phyloP scores from a whole-genome alignment of 2,888 invertebrate species.

The Stegana nigrithorax region DNA sequence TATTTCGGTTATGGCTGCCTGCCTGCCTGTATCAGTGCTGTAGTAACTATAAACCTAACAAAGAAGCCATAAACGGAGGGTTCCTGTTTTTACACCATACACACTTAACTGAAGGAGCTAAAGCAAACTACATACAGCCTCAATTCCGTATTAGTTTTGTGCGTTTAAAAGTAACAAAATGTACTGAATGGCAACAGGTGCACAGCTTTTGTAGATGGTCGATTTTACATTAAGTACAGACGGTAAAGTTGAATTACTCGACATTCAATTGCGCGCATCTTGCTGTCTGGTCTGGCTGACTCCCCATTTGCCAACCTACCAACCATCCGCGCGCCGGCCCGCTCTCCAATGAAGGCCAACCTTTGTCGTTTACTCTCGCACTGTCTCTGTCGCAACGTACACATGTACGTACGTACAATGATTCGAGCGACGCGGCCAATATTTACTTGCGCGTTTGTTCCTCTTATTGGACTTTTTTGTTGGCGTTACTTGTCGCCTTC shows the following conservation, averaged over 20 bases:
- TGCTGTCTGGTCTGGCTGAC: background rate
- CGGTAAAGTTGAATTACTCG: constrained; percentile 41
- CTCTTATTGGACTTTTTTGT: too few species aligned
- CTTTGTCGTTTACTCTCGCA: too few species aligned
- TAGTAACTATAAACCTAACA: background rate
- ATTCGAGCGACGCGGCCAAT: constrained; percentile 34
- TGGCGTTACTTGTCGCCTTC: background rate
- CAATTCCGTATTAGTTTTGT: constrained; percentile 16
- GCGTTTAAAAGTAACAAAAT: constrained; percentile 66
- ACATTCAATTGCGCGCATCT: constrained; percentile 21
- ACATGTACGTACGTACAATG: constrained; percentile 36
- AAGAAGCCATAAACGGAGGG: background rate
- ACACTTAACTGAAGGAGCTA: constrained; percentile 25
- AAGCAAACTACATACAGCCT: background rate
- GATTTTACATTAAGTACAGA: constrained; percentile 64
- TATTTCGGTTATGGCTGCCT: background rate
- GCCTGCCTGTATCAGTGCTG: background rate
- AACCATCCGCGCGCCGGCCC: constrained; percentile 1
- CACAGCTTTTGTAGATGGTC: constrained; percentile 52
- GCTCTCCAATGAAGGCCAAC: too few species aligned
- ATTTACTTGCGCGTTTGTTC: constrained; percentile 26
- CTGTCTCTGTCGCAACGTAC: constrained; percentile 3
- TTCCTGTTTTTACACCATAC: too few species aligned
- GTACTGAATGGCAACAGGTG: constrained; percentile 69
- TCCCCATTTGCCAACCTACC: background rate